phyloP scores from a whole-genome alignment of 2,113 vertebrate genomes.

The Nyctereutes procyonoides region DNA sequence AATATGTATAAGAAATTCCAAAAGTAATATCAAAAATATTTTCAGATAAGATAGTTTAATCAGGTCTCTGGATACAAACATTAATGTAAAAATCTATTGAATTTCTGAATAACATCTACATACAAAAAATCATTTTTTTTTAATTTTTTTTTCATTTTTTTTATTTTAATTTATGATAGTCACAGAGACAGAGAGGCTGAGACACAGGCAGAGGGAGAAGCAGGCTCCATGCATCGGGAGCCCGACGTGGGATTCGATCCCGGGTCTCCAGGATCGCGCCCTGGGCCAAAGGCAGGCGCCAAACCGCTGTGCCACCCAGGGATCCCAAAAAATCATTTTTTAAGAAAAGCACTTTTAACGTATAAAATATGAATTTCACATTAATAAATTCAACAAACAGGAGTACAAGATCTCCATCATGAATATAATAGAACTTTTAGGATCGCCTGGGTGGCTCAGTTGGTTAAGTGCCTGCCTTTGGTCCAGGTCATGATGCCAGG shows the following conservation, averaged over 20 bases:
- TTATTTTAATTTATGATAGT: too few relatives aligned
- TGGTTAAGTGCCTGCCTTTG: too few relatives aligned
- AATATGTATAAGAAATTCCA: neutral
- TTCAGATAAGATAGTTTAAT: neutral
- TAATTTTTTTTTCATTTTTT: too few relatives aligned
- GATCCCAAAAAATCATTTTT: constrained; percentile 3
- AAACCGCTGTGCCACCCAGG: too few relatives aligned
- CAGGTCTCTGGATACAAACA: neutral
- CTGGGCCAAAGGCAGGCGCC: too few relatives aligned
- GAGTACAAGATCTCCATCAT: neutral
- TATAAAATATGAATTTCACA: neutral
- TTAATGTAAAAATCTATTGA: neutral
- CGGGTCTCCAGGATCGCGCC: too few relatives aligned
- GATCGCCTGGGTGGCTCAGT: too few relatives aligned
- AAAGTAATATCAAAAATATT: neutral
- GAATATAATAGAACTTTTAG: neutral
- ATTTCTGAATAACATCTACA: neutral
- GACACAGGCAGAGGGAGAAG: too few relatives aligned
- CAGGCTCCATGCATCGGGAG: too few relatives aligned
- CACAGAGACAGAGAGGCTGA: too few relatives aligned
- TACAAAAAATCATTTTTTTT: neutral
- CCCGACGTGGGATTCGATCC: too few relatives aligned
- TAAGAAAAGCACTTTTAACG: neutral
- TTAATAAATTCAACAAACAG: neutral
- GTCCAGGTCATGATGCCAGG: too few relatives aligned